Evolutionary conservation across 1,140 invertebrate species (phyloP), one percentile per base, ranked within the genome.

Genomic region (Ceratina japonica): DNA sequence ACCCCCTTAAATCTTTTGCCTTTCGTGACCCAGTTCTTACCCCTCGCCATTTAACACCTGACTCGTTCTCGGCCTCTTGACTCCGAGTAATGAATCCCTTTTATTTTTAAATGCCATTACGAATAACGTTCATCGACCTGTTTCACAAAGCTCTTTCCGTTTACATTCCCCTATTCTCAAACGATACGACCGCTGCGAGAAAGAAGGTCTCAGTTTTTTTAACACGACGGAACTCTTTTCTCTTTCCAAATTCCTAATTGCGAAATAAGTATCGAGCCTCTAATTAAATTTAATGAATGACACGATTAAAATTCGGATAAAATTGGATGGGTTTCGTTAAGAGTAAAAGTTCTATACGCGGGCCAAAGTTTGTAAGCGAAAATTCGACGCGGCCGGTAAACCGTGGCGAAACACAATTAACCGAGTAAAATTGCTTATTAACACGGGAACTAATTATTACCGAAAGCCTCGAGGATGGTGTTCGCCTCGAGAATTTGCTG

Each of bases 401-500:
- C 56, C 37, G 74, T 27, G 5, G 0, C 3, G 24, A 27, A 70
- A 72, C 52, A 24, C 63, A 37, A 72, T 72, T 52, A 31, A 22
- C 15, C 5, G 16, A 10, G 7, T 51, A 27, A 22, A 44, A 72
- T 75, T 66, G 44, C 4, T 81, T 44, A 63, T 77, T 56, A 77
- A 52, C 12, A 31, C 5, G 3, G 1, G 10, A 8, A 10, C 7
- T n/a, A 44, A 44, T 62, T 89, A 91, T 93, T 93, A 97, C 97
- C 97, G 90, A 98, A 98, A 31, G 97, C 97, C 92, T 98, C 97
- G 31, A 98, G 93, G 81, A 98, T 97, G 0, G 97, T 98, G 90
- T 98, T 98, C 1, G 97, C 97, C 91, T 98, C 97, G 0, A 98
- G 94, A 83, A 98, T 98, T 92, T 98, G 97, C 91, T 98, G 97